phyloP scores from a whole-genome alignment of 2,888 invertebrate species.

The Heterodera filipjevi region DNA sequence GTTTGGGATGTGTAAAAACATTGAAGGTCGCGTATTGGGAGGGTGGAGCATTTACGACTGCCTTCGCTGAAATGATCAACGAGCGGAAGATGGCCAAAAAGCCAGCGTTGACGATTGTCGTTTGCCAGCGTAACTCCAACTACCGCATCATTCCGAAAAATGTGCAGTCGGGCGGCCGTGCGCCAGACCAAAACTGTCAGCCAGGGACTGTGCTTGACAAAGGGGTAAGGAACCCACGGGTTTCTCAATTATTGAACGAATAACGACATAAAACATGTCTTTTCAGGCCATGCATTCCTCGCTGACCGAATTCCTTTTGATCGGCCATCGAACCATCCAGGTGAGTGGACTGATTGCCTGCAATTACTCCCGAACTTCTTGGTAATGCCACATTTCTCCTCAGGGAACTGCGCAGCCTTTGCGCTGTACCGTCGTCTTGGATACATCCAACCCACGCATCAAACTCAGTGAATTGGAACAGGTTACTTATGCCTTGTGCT shows the following conservation, averaged over 20 bases:
- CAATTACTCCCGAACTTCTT: neutral
- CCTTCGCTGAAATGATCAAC: slow-evolving; percentile 22
- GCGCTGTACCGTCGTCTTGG: slow-evolving; percentile 41
- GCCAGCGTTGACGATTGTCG: slow-evolving; percentile 41
- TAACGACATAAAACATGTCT: no score
- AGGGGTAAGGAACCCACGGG: neutral
- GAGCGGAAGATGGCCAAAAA: neutral
- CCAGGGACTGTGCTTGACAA: slow-evolving; percentile 44
- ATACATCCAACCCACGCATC: slow-evolving; percentile 12
- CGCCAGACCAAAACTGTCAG: slow-evolving; percentile 42
- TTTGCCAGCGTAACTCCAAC: slow-evolving; percentile 44
- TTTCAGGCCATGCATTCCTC: slow-evolving; percentile 40
- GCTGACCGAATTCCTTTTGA: slow-evolving; percentile 46
- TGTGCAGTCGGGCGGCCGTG: slow-evolving; percentile 5
- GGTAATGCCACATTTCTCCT: slow-evolving; percentile 20
- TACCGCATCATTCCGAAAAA: slow-evolving; percentile 40
- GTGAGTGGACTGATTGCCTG: slow-evolving; percentile 21
- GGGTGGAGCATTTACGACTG: slow-evolving; percentile 21
- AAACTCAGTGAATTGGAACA: slow-evolving; percentile 31
- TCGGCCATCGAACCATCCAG: slow-evolving; percentile 44
- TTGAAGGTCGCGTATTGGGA: slow-evolving; percentile 38
- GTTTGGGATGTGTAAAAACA: slow-evolving; percentile 20
- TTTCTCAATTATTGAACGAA: neutral
- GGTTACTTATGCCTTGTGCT: slow-evolving; percentile 39
- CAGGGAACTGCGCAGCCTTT: slow-evolving; percentile 50